A percentile compares a stretch with the other conserved stretches of the same genome.
These are phyloP conservation scores for Lampris incognitus DNA, from an alignment of 2,113 vertebrate genomes.

Conservation along the genomic window DNA sequence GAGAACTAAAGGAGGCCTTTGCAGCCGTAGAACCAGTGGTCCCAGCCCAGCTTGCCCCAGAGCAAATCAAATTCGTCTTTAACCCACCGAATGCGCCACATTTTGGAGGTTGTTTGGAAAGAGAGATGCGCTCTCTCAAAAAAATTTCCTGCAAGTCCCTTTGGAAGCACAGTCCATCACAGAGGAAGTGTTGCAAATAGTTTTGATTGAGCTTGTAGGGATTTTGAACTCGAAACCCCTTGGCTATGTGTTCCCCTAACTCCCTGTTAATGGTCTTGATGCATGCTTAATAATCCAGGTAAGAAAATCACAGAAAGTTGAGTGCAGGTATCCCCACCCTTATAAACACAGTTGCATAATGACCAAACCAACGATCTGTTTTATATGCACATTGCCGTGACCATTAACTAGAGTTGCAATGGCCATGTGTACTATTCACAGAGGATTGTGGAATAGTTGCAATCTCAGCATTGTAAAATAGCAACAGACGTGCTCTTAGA, in stretches of 20 bases:
- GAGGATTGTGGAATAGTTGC: too few relatives aligned
- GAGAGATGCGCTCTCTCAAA: not conserved
- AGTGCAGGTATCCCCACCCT: too few relatives aligned
- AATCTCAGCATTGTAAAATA: too few relatives aligned
- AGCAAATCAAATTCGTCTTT: not conserved
- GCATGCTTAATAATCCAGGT: too few relatives aligned
- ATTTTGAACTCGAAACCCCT: slow-evolving; percentile 21
- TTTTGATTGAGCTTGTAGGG: slow-evolving; percentile 6
- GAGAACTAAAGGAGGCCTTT: not conserved
- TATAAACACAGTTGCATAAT: too few relatives aligned
- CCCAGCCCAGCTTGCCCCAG: not conserved
- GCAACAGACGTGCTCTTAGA: too few relatives aligned
- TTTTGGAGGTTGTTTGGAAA: slow-evolving; percentile 4
- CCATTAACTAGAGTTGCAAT: too few relatives aligned
- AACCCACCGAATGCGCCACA: not conserved
- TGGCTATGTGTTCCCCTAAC: slow-evolving; percentile 3
- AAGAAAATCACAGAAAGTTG: too few relatives aligned
- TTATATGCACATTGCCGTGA: too few relatives aligned
- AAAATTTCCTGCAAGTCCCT: not conserved
- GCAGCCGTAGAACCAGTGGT: not conserved
- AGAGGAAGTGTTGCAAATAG: slow-evolving; percentile 3
- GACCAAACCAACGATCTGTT: too few relatives aligned
- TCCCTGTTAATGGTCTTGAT: not conserved
- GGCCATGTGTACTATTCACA: too few relatives aligned
- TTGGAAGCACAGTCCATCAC: not conserved